Evolutionary conservation across 2,888 invertebrate species (phyloP).

Genomic region (Ptychoptera contaminata): DNA sequence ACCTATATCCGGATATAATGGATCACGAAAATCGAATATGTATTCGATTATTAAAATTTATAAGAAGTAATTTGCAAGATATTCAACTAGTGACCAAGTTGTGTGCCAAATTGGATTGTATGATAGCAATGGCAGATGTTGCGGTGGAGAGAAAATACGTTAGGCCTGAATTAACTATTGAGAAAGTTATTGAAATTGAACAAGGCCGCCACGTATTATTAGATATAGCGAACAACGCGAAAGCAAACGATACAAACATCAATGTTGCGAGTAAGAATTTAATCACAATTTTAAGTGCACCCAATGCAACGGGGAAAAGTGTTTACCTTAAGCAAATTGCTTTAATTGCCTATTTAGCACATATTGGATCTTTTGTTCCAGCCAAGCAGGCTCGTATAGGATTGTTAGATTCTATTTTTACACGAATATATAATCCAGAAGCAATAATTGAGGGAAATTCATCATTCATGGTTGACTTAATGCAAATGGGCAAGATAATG

Average conservation of each 20-base stretch:
- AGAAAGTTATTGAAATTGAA: constrained; percentile 23
- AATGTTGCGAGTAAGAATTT: constrained; percentile 40
- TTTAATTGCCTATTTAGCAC: constrained; percentile 68
- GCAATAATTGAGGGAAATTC: constrained; percentile 66
- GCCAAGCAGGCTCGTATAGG: constrained; percentile 58
- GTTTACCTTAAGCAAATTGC: constrained; percentile 77
- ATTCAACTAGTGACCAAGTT: constrained; percentile 45
- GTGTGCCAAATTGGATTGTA: constrained; percentile 25
- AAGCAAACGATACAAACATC: constrained; percentile 24
- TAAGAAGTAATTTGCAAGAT: constrained; percentile 42
- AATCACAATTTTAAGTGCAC: constrained; percentile 72
- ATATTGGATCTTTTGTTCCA: constrained; percentile 81
- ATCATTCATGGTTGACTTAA: constrained; percentile 69
- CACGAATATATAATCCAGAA: constrained; percentile 60
- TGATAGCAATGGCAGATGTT: constrained; percentile 28
- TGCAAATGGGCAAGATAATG: constrained; percentile 51
- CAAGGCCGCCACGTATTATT: constrained; percentile 16
- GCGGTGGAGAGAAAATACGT: constrained; percentile 23
- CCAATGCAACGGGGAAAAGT: constrained; percentile 86
- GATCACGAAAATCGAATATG: constrained; percentile 68
- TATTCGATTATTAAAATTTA: constrained; percentile 44
- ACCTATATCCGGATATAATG: constrained; percentile 61
- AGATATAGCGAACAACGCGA: constrained; percentile 7
- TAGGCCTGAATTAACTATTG: constrained; percentile 23
- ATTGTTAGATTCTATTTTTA: constrained; percentile 54